Percentiles rank a stretch among this genome's conserved stretches.
phyloP scores from a whole-genome alignment of 2,113 vertebrate genomes.

The Brienomyrus brachyistius region DNA sequence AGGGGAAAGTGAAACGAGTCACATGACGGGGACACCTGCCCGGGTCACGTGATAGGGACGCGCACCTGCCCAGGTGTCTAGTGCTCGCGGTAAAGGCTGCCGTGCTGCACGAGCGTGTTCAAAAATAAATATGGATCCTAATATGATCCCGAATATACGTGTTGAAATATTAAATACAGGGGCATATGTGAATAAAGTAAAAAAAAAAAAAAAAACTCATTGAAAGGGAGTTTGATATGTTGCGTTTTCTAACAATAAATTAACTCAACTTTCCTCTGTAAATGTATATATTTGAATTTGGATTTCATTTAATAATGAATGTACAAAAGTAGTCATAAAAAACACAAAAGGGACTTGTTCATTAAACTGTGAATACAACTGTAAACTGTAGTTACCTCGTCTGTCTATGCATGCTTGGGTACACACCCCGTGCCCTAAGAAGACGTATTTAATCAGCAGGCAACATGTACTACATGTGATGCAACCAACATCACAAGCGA shows the following conservation, averaged over 20 bases:
- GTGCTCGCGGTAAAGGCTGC: background rate
- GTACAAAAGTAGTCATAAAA: background rate
- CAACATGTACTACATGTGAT: background rate
- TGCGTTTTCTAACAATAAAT: background rate
- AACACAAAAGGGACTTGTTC: background rate
- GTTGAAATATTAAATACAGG: background rate
- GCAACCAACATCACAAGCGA: background rate
- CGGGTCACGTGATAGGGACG: background rate
- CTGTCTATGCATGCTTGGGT: background rate
- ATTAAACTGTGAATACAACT: background rate
- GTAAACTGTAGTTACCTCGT: background rate
- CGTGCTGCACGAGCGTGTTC: background rate
- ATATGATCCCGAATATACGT: background rate
- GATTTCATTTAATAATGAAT: background rate
- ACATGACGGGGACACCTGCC: constrained; percentile 4
- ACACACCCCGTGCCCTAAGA: background rate
- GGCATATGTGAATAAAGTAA: background rate
- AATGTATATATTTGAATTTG: background rate
- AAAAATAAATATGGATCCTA: background rate
- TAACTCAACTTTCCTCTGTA: background rate
- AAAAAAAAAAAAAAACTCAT: background rate
- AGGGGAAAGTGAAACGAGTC: constrained; percentile 7
- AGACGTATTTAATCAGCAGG: background rate
- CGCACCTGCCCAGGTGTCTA: background rate
- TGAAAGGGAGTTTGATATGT: background rate